Base-by-base conservation (phyloP, 2,797 vertebrate species). In the Myotis planiceps region DNA sequence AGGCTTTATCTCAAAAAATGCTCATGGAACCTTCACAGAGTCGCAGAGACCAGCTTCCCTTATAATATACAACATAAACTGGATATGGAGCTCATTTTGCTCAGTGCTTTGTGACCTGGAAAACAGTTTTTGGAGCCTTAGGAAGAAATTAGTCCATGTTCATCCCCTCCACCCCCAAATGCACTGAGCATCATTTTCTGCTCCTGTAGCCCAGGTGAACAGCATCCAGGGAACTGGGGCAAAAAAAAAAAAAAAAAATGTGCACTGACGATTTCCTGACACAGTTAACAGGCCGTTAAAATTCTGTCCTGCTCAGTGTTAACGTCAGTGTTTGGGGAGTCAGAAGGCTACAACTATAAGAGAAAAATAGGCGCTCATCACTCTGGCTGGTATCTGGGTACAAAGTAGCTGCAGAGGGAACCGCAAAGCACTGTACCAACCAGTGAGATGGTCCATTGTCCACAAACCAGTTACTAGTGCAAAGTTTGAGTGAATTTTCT, bases 41-140 rank as follows among this genome's bases (percentile, higher is more conserved):
- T 95, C 49, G 45, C 96, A 16, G 75, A 60, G 89, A 97, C 76
- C 74, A 85, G 97, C 82, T 92, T 96, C 94, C 95, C 85, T 97
- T 97, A 1, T 98, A 96, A 98, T 71, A 89, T 27, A 97, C 95
- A 91, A 96, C 97, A 96, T 94, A 98, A 98, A 98, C 93, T 83
- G 79, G 97, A 96, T 80, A 84, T 83, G 78, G 74, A 96, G 89
- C 96, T 97, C 96, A 90, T 95, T 97, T 91, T 82, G 92, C 90
- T 93, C 97, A 65, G 95, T 96, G 97, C 78, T 98, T 96, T 97
- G 97, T 86, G 5, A 96, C 95, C 96, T 98, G 96, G 51, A 96
- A 97, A 98, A 91, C 92, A 98, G 97, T 98, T 97, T 91, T 97
- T 95, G 92, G 84, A 82, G 69, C 37, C 84, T 88, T 93, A 71